Conservation (phyloP, 2,888 invertebrate genomes). For the Gnatocerus cornutus region DNA sequence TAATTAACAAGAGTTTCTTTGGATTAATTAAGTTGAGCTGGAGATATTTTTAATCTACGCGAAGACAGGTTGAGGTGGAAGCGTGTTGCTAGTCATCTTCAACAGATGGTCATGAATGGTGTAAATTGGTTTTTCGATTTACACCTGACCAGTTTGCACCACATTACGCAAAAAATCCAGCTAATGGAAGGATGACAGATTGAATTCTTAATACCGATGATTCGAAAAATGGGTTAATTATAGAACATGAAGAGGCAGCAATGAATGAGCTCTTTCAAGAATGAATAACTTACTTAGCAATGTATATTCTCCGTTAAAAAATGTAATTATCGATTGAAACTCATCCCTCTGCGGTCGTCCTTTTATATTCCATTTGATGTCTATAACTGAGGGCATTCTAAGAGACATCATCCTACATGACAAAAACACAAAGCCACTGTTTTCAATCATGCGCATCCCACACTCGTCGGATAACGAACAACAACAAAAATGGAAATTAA, state of each 20-base stretch:
- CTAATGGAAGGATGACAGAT: slow-evolving; percentile 13
- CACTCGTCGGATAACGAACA: slow-evolving; percentile 58
- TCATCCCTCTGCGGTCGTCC: slow-evolving; percentile 26
- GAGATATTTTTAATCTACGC: not conserved
- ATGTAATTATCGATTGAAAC: slow-evolving; percentile 24
- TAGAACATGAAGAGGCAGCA: not conserved
- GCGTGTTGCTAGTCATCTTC: slow-evolving; percentile 22
- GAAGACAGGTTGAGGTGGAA: not conserved
- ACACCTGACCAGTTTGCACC: slow-evolving; percentile 20
- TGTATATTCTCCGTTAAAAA: slow-evolving; percentile 1
- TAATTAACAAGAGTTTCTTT: slow-evolving; percentile 11
- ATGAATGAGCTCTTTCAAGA: not conserved
- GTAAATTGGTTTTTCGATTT: slow-evolving; percentile 22
- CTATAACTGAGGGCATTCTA: slow-evolving; percentile 34
- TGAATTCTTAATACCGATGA: slow-evolving; percentile 13
- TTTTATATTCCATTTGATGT: slow-evolving; percentile 39
- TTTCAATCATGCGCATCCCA: slow-evolving; percentile 65
- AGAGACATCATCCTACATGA: slow-evolving; percentile 54
- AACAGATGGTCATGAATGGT: slow-evolving; percentile 22
- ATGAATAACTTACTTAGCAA: not conserved
- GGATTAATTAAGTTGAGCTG: slow-evolving; percentile 12
- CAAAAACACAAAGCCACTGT: slow-evolving; percentile 66
- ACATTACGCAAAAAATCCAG: slow-evolving; percentile 9
- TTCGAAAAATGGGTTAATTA: slow-evolving; percentile 19
- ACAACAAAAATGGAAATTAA: slow-evolving; percentile 69